Conservation (phyloP, 2,113 vertebrate genomes). For the Hemibagrus wyckioides region DNA sequence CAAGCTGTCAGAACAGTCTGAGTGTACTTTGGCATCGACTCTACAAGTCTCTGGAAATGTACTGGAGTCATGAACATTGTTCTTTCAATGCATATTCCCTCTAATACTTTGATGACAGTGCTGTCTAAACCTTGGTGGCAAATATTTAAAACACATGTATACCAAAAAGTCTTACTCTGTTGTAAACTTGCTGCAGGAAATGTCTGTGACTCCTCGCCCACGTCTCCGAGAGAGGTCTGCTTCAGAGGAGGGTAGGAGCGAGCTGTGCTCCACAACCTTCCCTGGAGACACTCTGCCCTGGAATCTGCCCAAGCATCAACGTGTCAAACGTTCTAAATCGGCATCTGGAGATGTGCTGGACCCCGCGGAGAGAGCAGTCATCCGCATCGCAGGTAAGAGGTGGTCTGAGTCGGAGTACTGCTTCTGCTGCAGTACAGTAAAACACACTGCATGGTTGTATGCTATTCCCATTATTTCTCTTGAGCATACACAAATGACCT, state of each 20-base stretch:
- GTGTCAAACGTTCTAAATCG: slow-evolving; percentile 80
- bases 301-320: slow-evolving; percentile 90
- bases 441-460: not conserved
- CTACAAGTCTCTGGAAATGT: not conserved
- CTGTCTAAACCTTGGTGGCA: not conserved
- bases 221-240: slow-evolving; percentile 67
- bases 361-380: slow-evolving; percentile 84
- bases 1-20: not conserved
- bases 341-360: slow-evolving; percentile 84
- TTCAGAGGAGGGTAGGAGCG: slow-evolving; percentile 76
- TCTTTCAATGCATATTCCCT: not conserved
- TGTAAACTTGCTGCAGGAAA: slow-evolving; percentile 59
- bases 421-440: not conserved
- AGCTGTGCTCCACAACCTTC: slow-evolving; percentile 67
- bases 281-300: slow-evolving; percentile 91
- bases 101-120: not conserved
- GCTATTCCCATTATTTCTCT: not conserved
- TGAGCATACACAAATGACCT: not conserved
- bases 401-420: not conserved
- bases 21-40: not conserved
- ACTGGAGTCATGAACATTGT: not conserved
- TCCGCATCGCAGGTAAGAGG: slow-evolving; percentile 86
- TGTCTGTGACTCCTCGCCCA: slow-evolving; percentile 60
- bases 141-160: not conserved
- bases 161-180: not conserved